These are phyloP conservation scores for Premnoplex brunnescens DNA, from an alignment of 2,797 vertebrate genomes.

Conservation along the genomic window DNA sequence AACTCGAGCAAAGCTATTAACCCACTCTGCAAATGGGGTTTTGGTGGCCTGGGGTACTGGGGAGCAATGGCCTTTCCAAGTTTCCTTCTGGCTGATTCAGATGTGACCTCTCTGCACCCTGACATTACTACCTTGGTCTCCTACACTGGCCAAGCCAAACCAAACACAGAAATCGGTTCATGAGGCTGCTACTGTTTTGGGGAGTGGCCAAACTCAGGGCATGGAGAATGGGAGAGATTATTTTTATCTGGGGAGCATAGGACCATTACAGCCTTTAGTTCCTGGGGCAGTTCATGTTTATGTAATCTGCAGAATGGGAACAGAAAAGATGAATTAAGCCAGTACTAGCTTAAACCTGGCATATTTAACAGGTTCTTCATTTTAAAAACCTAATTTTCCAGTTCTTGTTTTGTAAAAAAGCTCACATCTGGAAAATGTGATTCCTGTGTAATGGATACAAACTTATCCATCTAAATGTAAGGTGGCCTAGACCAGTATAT, in stretches of 20 bases:
- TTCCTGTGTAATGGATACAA: background rate
- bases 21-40: background rate
- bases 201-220: background rate
- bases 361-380: background rate
- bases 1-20: background rate
- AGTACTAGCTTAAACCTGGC: background rate
- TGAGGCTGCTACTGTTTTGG: background rate
- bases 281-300: background rate
- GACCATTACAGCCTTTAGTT: background rate
- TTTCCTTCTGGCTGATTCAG: background rate
- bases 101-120: background rate
- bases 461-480: background rate
- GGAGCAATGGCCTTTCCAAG: background rate
- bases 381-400: background rate
- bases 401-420: background rate
- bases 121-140: accelerated
- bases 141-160: background rate
- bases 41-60: background rate
- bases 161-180: background rate
- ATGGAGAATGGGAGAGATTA: background rate
- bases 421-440: background rate
- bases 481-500: background rate
- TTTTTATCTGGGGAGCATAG: background rate
- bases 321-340: background rate
- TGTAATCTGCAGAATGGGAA: background rate